A percentile compares a stretch with the other conserved stretches of the same genome.
Conservation (phyloP, 2,888 invertebrate species). For the Acleris laterana region DNA sequence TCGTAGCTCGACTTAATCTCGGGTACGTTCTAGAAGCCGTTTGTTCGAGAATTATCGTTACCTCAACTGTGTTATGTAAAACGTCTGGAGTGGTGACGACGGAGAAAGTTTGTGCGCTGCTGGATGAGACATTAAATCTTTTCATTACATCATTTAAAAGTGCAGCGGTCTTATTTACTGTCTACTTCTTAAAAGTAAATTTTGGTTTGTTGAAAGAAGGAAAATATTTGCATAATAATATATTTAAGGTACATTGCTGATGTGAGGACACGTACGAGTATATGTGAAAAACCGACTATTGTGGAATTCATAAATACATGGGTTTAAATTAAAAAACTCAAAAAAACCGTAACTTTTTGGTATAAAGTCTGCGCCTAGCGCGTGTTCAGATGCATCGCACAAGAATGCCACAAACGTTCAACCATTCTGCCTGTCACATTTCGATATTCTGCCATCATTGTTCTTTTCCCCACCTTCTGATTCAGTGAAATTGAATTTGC, state of each 20-base stretch:
- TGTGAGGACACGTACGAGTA: no score
- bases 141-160: no score
- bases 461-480: conserved; percentile 41
- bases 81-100: conserved; percentile 34
- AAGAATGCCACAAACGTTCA: background rate
- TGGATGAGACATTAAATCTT: conserved; percentile 26
- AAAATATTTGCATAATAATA: no score
- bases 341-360: background rate
- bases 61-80: conserved; percentile 48
- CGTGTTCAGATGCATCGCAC: background rate
- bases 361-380: background rate
- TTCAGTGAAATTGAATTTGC: conserved; percentile 53
- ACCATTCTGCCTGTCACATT: conserved; percentile 5
- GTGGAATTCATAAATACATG: no score
- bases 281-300: no score
- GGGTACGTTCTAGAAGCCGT: conserved; percentile 43
- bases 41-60: conserved; percentile 50
- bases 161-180: no score
- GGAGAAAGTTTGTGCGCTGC: conserved; percentile 6
- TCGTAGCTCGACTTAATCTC: conserved; percentile 29
- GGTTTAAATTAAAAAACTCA: no score
- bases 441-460: conserved; percentile 15
- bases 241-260: no score
- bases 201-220: no score
- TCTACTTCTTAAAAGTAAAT: no score